Evolutionary conservation across 1,140 invertebrate genomes (phyloP), one percentile per base, ranked within the genome.

Genomic region (Gryon sp.): DNA sequence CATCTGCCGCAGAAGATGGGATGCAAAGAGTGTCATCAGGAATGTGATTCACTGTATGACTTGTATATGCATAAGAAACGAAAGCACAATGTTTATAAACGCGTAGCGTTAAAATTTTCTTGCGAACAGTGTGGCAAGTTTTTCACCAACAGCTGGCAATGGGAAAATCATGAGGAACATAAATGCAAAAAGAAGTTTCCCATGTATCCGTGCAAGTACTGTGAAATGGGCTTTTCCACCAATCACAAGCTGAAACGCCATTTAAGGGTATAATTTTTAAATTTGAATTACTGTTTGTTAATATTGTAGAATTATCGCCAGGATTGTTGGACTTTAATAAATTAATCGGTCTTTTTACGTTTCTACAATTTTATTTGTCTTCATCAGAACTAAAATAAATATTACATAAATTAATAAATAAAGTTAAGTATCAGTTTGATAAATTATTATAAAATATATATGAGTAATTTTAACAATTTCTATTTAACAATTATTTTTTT

Each of bases 71-170:
- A 82, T 22, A 83, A 82, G 28, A 63, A 68, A 11, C 59, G 24
- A 5, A 45, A 16, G 4, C 80, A 80, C 26, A 80, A 80, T 38
- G 50, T 81, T 1, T 81, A 80, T 16, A 81, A 77, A 24, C 69
- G 63, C 22, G 78, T 80, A 4, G 20, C 80, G 9, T 26, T 79
- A 1, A 81, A 78, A 24, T 83, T 78, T 38, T 76, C 76, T 6
- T 82, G 82, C 20, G 79, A 82, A 0, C 73, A 76, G 9, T 83
- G 82, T 22, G 79, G 79, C 2, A 82, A 79, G 38, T 78, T 78
- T 12, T 82, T 82, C n/a, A 75, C 80, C 0, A 80, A 80, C 15
- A 76, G 70, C 24, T 83, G 79, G 78, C 75, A 82, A 16, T 80
- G 77, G 76, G 73, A 79, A 22, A 45, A 62, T 41, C 80, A 83